These are phyloP conservation scores for Adineta ricciae DNA, from an alignment of 2,888 invertebrate species.

Conservation along the genomic window DNA sequence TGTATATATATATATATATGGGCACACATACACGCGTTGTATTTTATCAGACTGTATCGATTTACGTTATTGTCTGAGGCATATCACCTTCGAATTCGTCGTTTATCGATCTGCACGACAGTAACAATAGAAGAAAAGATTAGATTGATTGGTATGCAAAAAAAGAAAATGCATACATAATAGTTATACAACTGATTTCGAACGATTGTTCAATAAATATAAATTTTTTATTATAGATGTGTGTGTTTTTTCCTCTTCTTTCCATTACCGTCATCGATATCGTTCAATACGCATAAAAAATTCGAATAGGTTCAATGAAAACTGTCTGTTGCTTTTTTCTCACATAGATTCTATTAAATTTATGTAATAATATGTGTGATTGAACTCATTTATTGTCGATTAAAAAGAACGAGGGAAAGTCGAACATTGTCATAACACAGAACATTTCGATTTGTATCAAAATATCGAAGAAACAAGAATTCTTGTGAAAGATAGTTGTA, in stretches of 20 bases:
- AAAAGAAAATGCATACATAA: not conserved
- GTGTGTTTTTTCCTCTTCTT: not conserved
- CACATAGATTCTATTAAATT: not conserved
- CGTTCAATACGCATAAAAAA: not conserved
- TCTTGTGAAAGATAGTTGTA: not conserved
- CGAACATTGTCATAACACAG: not conserved
- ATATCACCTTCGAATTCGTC: not conserved
- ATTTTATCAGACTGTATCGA: constrained; percentile 1
- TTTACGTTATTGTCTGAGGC: not conserved
- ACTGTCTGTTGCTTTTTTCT: not conserved
- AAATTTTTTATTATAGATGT: not conserved
- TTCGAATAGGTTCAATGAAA: not conserved
- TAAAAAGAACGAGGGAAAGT: not conserved
- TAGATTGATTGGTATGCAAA: not conserved
- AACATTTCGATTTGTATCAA: not conserved
- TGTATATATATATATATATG: not conserved
- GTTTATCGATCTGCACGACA: not conserved
- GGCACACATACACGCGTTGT: not conserved
- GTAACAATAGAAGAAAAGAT: not conserved
- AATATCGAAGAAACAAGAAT: not conserved
- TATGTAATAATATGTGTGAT: not conserved
- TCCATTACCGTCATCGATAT: not conserved
- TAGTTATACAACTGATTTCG: not conserved
- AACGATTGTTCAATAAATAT: not conserved
- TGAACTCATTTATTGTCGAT: not conserved